These are phyloP conservation scores for Clepsis dumicolana DNA, from an alignment of 2,888 invertebrate genomes.

Conservation along the genomic window DNA sequence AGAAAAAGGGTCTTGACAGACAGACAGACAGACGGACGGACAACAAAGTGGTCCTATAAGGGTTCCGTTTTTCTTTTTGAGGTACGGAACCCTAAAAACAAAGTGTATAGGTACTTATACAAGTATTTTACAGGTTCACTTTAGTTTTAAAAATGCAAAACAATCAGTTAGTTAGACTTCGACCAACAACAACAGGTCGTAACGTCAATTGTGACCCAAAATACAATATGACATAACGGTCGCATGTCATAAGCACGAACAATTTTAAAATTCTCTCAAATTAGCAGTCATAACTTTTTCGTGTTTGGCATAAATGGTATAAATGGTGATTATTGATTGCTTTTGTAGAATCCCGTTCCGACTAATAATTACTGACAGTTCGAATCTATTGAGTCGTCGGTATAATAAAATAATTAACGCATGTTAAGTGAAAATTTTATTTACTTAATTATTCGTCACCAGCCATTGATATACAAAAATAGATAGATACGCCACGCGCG, in stretches of 20 bases:
- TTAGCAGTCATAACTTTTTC: constrained; percentile 8
- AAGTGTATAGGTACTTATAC: no score
- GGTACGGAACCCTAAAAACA: no score
- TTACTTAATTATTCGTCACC: no score
- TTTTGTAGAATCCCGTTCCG: not conserved
- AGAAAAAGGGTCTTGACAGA: no score
- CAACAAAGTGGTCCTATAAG: no score
- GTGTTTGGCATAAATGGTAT: not conserved
- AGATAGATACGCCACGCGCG: no score
- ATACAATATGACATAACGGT: constrained; percentile 3
- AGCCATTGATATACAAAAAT: no score
- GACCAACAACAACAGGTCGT: not conserved
- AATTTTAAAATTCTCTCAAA: not conserved
- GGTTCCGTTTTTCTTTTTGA: no score
- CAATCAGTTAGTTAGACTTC: not conserved
- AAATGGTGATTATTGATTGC: not conserved
- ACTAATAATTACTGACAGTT: constrained; percentile 2
- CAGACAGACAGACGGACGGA: no score
- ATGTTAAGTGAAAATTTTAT: not conserved
- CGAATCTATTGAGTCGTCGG: not conserved
- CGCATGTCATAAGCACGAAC: constrained; percentile 3
- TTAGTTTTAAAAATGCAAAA: not conserved
- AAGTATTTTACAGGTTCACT: not conserved
- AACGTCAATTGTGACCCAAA: not conserved
- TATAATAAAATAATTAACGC: not conserved